phyloP scores from a whole-genome alignment of 2,888 invertebrate species.

The Seira musarum region DNA sequence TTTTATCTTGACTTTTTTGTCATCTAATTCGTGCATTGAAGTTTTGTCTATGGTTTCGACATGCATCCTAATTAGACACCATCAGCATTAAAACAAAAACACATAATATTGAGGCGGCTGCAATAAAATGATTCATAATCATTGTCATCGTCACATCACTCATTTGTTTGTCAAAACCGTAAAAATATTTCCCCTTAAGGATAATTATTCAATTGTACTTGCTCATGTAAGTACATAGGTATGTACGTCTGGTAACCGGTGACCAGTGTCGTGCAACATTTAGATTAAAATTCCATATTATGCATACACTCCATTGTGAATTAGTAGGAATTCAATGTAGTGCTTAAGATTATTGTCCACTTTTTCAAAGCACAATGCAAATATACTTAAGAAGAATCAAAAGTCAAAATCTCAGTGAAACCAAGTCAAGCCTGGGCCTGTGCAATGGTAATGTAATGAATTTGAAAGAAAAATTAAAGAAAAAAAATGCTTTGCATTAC shows the following conservation, averaged over 20 bases:
- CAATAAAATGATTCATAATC: neutral
- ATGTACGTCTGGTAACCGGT: too few species aligned
- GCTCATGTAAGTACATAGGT: neutral
- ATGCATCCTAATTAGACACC: neutral
- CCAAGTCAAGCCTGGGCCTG: too few species aligned
- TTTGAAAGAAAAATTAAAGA: too few species aligned
- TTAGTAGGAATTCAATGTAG: too few species aligned
- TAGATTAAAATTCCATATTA: neutral
- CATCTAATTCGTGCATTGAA: too few species aligned
- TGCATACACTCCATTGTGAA: neutral
- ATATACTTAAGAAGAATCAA: too few species aligned
- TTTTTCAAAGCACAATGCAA: too few species aligned
- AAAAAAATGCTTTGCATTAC: neutral
- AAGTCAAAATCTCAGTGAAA: too few species aligned
- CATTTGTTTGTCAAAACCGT: neutral
- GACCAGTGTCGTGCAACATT: too few species aligned
- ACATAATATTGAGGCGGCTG: neutral
- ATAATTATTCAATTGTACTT: slow-evolving; percentile 3
- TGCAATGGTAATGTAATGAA: too few species aligned
- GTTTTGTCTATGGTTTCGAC: neutral
- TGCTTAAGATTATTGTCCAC: too few species aligned
- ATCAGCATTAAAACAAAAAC: neutral
- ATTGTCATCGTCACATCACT: neutral
- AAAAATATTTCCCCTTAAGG: neutral
- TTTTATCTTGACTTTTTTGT: too few species aligned